Percentiles rank a stretch among this genome's conserved stretches.
phyloP scores from a whole-genome alignment of 2,888 invertebrate genomes.

The Polymixis lichenea region DNA sequence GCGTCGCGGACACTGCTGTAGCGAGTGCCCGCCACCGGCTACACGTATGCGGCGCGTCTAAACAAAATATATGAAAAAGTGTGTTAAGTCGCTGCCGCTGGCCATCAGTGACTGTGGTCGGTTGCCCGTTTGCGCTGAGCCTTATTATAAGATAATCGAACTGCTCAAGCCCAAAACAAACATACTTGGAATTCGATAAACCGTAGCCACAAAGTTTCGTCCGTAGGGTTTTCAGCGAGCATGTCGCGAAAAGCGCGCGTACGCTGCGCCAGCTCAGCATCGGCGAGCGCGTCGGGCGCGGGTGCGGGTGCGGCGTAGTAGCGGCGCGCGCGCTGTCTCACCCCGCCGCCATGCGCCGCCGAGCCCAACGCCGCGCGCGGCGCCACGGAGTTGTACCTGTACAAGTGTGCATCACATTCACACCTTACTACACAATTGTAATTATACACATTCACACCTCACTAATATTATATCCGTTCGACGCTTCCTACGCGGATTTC shows the following conservation, averaged over 20 bases:
- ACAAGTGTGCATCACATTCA: not conserved
- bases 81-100: too few relatives aligned
- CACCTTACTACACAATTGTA: not conserved
- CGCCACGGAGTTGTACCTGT: constrained; percentile 47
- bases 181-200: constrained; percentile 79
- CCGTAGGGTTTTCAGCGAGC: constrained; percentile 73
- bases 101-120: too few relatives aligned
- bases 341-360: constrained; percentile 6
- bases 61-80: too few relatives aligned
- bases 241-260: constrained; percentile 72
- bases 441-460: too few relatives aligned
- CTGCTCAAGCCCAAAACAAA: not conserved
- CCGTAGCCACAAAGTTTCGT: constrained; percentile 77
- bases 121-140: too few relatives aligned
- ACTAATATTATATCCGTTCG: too few relatives aligned
- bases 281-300: constrained; percentile 38
- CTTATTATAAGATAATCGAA: not conserved
- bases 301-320: constrained; percentile 41
- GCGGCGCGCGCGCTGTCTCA: constrained; percentile 54
- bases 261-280: constrained; percentile 69
- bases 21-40: too few relatives aligned
- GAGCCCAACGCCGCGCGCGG: constrained; percentile 34
- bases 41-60: too few relatives aligned
- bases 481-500: too few relatives aligned
- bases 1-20: too few relatives aligned